A percentile compares a stretch with the other conserved stretches of the same genome.
These are phyloP conservation scores for Tiphia femorata DNA, from an alignment of 2,888 invertebrate genomes.

Conservation along the genomic window DNA sequence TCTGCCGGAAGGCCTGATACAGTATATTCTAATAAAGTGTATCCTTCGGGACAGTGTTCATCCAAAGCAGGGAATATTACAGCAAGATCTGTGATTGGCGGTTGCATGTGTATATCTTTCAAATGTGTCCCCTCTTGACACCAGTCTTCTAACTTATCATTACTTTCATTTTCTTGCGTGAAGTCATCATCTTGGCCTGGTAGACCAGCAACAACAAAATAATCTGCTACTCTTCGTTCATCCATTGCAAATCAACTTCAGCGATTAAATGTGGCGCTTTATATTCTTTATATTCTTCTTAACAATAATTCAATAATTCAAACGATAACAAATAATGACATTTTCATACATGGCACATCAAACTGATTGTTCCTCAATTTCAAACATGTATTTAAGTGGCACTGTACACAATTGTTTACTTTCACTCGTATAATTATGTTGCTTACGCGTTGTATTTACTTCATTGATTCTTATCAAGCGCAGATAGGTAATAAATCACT, in stretches of 20 bases:
- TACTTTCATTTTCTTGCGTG: slow-evolving; percentile 78
- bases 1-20: slow-evolving; percentile 93
- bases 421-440: too few relatives aligned
- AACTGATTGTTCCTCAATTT: neutral
- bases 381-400: too few relatives aligned
- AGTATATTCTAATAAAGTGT: slow-evolving; percentile 80
- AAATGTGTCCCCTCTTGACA: slow-evolving; percentile 76
- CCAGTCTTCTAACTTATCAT: slow-evolving; percentile 68
- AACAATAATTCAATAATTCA: neutral
- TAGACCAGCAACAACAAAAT: slow-evolving; percentile 97
- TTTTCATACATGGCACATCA: neutral
- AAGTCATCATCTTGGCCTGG: slow-evolving; percentile 70
- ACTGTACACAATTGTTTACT: too few relatives aligned
- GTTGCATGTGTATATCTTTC: slow-evolving; percentile 84
- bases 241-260: slow-evolving; percentile 73
- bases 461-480: too few relatives aligned
- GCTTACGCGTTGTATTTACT: too few relatives aligned
- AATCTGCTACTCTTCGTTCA: slow-evolving; percentile 92
- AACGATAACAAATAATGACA: neutral
- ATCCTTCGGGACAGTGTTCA: slow-evolving; percentile 87
- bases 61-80: slow-evolving; percentile 91
- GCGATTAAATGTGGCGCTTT: neutral
- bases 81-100: slow-evolving; percentile 97
- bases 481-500: too few relatives aligned
- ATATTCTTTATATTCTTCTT: neutral